These are phyloP conservation scores for Paradisaea rubra DNA, from an alignment of 2,113 vertebrate species.

Conservation along the genomic window DNA sequence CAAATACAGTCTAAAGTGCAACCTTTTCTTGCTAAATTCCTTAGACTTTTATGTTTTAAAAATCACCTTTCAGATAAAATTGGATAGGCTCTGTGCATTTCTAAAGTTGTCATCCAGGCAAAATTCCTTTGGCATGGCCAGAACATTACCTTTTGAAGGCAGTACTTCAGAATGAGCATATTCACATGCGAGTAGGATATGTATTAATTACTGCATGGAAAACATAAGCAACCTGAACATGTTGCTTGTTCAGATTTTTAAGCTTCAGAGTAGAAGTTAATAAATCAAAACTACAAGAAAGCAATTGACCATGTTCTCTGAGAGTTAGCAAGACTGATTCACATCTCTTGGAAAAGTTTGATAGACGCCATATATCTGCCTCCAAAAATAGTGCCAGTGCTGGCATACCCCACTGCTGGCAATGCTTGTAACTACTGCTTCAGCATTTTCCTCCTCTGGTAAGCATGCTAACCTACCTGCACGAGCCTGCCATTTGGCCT, in stretches of 20 bases:
- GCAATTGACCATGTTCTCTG: neutral
- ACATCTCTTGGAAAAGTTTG: neutral
- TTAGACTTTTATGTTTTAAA: neutral
- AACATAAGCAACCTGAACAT: neutral
- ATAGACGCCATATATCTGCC: neutral
- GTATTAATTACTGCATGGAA: neutral
- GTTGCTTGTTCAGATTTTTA: neutral
- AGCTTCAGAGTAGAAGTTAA: neutral
- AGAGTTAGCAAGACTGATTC: neutral
- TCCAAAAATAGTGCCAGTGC: neutral
- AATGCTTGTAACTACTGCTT: neutral
- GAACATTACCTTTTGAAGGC: neutral
- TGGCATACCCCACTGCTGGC: neutral
- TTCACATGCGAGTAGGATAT: neutral
- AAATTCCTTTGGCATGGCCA: neutral
- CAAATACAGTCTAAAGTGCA: neutral
- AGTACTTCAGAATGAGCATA: neutral
- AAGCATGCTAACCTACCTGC: neutral
- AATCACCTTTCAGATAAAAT: neutral
- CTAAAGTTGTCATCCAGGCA: neutral
- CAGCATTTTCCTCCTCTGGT: neutral
- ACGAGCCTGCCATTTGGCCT: neutral
- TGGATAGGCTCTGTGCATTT: neutral
- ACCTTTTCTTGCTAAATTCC: neutral
- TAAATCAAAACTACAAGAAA: neutral